Evolutionary conservation across 2,888 invertebrate species (phyloP), one percentile per base, ranked within the genome.

Genomic region (Slavum lentiscoides): DNA sequence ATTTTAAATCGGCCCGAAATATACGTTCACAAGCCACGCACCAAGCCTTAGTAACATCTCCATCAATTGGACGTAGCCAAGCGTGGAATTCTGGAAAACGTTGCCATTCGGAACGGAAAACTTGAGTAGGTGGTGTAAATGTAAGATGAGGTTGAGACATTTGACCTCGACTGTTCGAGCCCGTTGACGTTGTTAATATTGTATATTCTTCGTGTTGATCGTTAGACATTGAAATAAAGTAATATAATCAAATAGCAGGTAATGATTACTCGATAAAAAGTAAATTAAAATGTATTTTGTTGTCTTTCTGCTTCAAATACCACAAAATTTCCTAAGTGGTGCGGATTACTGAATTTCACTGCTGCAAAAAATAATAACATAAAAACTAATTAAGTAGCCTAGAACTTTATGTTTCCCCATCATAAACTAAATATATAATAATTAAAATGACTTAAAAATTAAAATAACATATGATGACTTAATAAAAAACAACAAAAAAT

Each of bases 101-200:
- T 69, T 83, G 82, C 83, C 83, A 83, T 81, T 83, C 83, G 0
- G 83, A 69, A 68, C 82, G 82, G 75, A 70, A 83, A 64, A 80
- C 62, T 82, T 74, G 83, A 82, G 67, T 76, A 92, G 92, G 93
- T 92, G 89, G 92, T 58, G 80, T 80, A 80, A 80, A 80, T 43
- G 72, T 80, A 30, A 80, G 70, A 80, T 80, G 80, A 55, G 80
- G 80, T 61, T 80, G 80, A 66, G 80, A 80, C 80, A 80, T 80
- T 80, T 80, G 80, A 43, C 72, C 43, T 64, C 80, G 39, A 58
- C 43, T 80, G n/a, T 72, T 80, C 49, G 80, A 64, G 23, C 80
- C 58, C 15, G 80, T 43, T 58, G 80, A n/a, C n/a, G n/a, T n/a
- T 43, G 80, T 72, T 64, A 80, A 55, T 62, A 80, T 58, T 64